Percentiles rank a stretch among this genome's conserved stretches.
Conservation (phyloP, 2,113 vertebrate genomes). For the Pseudorhombus dupliciocellatus region DNA sequence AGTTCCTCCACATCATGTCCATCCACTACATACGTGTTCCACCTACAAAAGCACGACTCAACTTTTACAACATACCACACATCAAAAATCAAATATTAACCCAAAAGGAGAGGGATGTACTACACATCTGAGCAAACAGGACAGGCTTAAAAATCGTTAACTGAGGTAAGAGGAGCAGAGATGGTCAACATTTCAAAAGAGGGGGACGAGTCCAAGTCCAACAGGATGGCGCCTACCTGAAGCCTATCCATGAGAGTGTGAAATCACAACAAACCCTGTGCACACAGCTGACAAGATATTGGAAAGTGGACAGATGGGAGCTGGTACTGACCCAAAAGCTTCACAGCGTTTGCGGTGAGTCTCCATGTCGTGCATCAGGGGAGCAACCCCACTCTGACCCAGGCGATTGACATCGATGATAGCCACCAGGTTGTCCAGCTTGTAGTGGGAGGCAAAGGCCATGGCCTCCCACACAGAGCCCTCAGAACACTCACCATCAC, state of each 20-base stretch:
- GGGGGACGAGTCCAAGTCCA: neutral
- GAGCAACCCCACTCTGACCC: conserved; percentile 84
- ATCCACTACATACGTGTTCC: conserved; percentile 89
- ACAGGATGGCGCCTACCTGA: neutral
- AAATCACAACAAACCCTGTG: too few species aligned
- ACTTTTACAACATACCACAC: neutral
- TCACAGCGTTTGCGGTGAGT: conserved; percentile 85
- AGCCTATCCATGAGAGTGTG: too few species aligned
- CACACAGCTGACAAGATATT: neutral
- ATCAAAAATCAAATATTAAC: conserved; percentile 17
- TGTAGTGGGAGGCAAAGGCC: conserved; percentile 88
- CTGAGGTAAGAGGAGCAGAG: neutral
- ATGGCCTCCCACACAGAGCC: conserved; percentile 91
- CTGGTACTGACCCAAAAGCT: conserved; percentile 85
- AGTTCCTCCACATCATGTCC: conserved; percentile 87
- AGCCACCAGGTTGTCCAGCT: conserved; percentile 87
- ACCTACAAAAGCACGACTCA: conserved; percentile 71
- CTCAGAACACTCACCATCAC: conserved; percentile 86
- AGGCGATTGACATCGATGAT: conserved; percentile 88
- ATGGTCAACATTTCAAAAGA: neutral
- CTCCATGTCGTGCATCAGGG: conserved; percentile 80
- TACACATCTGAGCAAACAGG: neutral
- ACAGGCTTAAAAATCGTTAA: conserved; percentile 14
- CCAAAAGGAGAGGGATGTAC: neutral
- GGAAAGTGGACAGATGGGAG: neutral